Evolutionary conservation across 2,888 invertebrate genomes (phyloP), one percentile per base, ranked within the genome.

Genomic region (Eugnorisma glareosa): DNA sequence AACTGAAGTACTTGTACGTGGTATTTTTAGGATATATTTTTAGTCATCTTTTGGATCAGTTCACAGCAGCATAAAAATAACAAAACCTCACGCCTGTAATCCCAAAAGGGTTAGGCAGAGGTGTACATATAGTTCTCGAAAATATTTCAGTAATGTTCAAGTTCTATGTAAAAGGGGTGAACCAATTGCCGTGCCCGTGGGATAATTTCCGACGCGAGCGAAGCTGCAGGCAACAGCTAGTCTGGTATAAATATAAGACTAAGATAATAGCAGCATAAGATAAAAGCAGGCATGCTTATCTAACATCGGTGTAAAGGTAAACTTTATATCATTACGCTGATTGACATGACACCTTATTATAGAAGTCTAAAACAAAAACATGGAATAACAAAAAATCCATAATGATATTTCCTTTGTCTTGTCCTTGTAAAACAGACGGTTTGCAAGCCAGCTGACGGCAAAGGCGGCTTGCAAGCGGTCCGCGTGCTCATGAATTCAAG

Each of bases 341-440:
- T 24, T 18, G 28, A 57, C 24, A 40, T 37, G 24, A 15, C 10
- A 78, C 31, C 1, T 67, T 8, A 24, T 13, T 31, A 48, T 63
- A 48, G 11, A 81, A 43, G 10, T 43, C 0, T 35, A 0, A 54
- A 48, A 24, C 2, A 57, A 48, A 48, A 64, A 59, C 40, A 66
- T 48, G 0, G 4, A 43, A 51, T n/a, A 66, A n/a, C 64, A 64
- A 28, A 67, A 43, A 81, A 66, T 61, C 15, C 24, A 40, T 15
- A 66, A 28, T 35, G 0, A 15, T 63, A n/a, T 63, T 77, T 83
- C 13, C 24, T 70, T 37, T 24, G 79, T 66, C 88, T 61, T 81
- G 82, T 88, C 89, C 85, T 84, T 35, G 78, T 67, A 68, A 87
- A 84, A 70, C 83, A 67, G 75, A 79, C 87, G 75, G 72, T 43